Base-by-base conservation (phyloP, 2,797 vertebrate genomes). In the Oryzias sinensis region DNA sequence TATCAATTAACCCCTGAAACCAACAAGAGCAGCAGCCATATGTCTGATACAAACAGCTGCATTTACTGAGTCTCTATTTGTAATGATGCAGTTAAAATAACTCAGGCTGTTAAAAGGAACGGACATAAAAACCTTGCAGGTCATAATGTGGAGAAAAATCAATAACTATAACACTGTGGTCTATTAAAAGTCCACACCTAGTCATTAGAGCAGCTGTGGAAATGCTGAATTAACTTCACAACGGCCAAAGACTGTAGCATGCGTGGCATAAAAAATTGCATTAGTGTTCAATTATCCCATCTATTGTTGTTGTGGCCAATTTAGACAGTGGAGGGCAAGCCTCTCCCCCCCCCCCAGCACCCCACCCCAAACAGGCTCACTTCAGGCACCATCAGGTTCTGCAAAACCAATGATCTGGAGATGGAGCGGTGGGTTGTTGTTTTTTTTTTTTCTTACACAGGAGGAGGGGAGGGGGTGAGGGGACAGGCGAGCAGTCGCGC, bases 331-430 rank as follows among this genome's bases (percentile, higher is more conserved):
- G 14, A 66, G 58, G 25, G 33, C 8, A 58, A 48, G 29, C 5
- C 20, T 18, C 40, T 4, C 37, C 14, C 47, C 14, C 40, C 5
- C 37, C 14, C 47, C 14, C 25, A 20, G 25, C 27, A 11, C 33
- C 33, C 33, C 33, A 37, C 33, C 33, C 5, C 25, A 68, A 79
- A 63, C 43, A 60, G 49, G 53, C 46, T 64, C 65, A 72, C 71
- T 67, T 74, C 54, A 83, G 79, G 74, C 72, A 53, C 66, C 77
- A 81, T 74, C 77, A 80, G 61, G 63, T 68, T 72, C 73, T 51
- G 61, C 43, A 46, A 68, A 67, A 79, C 81, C 76, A 59, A 76
- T 81, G 63, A 78, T 73, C 49, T 62, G 59, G 47, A 70, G 68
- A 60, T 64, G 67, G 79, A 75, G 67, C 47, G 40, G 49, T 59